Percentiles rank a stretch among this genome's conserved stretches.
These are phyloP conservation scores for Syngnathoides biaculeatus DNA, from an alignment of 2,113 vertebrate genomes.

Conservation along the genomic window DNA sequence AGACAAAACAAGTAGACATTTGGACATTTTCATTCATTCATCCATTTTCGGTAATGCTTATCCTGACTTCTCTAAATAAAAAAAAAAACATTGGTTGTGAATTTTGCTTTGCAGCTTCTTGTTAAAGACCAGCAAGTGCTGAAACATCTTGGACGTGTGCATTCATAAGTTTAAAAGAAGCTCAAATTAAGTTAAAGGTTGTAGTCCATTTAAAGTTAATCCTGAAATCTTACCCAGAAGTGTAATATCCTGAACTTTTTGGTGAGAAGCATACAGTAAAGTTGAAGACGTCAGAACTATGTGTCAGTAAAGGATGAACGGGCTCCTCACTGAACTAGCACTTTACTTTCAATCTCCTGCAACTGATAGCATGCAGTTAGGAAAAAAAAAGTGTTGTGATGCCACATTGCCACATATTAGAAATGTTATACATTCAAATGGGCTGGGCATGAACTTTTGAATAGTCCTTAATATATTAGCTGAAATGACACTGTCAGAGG, in stretches of 20 bases:
- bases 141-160: too few species aligned
- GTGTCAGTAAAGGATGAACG: constrained; percentile 17
- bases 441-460: constrained; percentile 55
- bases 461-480: constrained; percentile 51
- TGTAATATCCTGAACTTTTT: neutral
- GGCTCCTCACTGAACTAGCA: constrained; percentile 42
- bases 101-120: neutral
- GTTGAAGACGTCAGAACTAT: neutral
- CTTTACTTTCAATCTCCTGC: constrained; percentile 50
- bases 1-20: neutral
- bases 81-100: neutral
- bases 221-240: neutral
- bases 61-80: too few species aligned
- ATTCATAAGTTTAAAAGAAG: neutral
- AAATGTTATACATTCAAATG: constrained; percentile 69
- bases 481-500: constrained; percentile 63
- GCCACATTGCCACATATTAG: constrained; percentile 60
- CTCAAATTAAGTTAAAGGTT: neutral
- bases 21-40: too few species aligned
- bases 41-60: too few species aligned
- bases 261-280: constrained; percentile 3
- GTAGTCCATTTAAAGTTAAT: neutral
- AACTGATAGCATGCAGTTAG: constrained; percentile 33
- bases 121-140: neutral
- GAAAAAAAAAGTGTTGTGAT: constrained; percentile 39